phyloP scores from a whole-genome alignment of 1,140 invertebrate species.

The Ceratina japonica region DNA sequence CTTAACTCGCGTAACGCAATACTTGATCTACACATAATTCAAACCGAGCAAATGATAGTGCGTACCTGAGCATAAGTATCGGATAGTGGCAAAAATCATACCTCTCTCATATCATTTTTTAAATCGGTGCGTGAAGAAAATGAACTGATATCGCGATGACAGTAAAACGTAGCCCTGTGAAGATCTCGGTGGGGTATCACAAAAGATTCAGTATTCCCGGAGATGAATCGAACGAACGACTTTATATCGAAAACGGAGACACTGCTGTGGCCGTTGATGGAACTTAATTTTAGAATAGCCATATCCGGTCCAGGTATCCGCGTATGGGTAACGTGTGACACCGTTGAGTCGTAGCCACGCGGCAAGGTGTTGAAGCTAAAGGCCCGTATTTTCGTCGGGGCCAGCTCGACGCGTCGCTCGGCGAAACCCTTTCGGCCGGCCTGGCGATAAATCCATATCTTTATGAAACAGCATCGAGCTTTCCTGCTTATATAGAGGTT shows the following conservation, averaged over 20 bases:
- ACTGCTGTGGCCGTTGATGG: conserved; percentile 40
- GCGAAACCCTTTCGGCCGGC: conserved; percentile 53
- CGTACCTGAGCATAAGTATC: not conserved
- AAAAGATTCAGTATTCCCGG: too few relatives aligned
- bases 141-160: too few relatives aligned
- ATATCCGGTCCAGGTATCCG: conserved; percentile 16
- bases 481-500: conserved; percentile 53
- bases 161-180: too few relatives aligned
- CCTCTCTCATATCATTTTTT: not conserved
- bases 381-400: conserved; percentile 64
- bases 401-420: conserved; percentile 35
- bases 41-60: conserved; percentile 23
- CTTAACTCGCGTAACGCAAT: conserved; percentile 28
- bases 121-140: too few relatives aligned
- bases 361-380: conserved; percentile 69
- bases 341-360: conserved; percentile 49
- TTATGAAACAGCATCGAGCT: conserved; percentile 66
- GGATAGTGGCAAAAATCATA: not conserved
- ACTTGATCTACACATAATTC: conserved; percentile 15
- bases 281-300: conserved; percentile 63
- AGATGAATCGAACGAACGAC: too few relatives aligned
- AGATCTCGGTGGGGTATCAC: too few relatives aligned
- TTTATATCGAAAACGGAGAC: not conserved
- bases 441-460: conserved; percentile 69
- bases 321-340: conserved; percentile 49